Evolutionary conservation across 2,113 vertebrate species (phyloP).

Genomic region (Psilopogon haemacephalus): DNA sequence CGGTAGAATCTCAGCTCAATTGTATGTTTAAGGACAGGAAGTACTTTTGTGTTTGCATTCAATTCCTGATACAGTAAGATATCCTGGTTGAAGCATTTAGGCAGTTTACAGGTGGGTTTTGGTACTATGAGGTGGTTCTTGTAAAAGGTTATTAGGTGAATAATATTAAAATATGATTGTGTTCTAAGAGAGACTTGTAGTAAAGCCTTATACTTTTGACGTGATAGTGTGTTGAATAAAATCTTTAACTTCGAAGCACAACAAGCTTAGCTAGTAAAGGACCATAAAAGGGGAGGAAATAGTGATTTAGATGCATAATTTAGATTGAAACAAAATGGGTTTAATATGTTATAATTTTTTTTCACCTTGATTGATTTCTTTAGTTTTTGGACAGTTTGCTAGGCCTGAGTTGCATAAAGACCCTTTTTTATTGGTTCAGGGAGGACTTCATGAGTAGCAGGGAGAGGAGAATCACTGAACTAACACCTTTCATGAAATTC

Average conservation of each 20-base stretch:
- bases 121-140: not conserved
- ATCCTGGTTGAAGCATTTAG: not conserved
- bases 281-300: not conserved
- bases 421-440: not conserved
- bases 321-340: not conserved
- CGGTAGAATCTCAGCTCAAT: not conserved
- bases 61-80: not conserved
- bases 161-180: not conserved
- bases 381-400: not conserved
- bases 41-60: not conserved
- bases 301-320: not conserved
- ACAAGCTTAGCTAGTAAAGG: not conserved
- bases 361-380: not conserved
- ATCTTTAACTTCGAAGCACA: not conserved
- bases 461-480: not conserved
- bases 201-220: not conserved
- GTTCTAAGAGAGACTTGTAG: not conserved
- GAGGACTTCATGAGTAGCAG: not conserved
- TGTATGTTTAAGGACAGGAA: not conserved
- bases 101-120: not conserved
- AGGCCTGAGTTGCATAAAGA: not conserved
- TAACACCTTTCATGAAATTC: not conserved
- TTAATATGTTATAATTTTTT: not conserved
- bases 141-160: not conserved
- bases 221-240: not conserved